Evolutionary conservation across 2,888 invertebrate genomes (phyloP), one percentile per base, ranked within the genome.

Genomic region (Pedicia rivosa): DNA sequence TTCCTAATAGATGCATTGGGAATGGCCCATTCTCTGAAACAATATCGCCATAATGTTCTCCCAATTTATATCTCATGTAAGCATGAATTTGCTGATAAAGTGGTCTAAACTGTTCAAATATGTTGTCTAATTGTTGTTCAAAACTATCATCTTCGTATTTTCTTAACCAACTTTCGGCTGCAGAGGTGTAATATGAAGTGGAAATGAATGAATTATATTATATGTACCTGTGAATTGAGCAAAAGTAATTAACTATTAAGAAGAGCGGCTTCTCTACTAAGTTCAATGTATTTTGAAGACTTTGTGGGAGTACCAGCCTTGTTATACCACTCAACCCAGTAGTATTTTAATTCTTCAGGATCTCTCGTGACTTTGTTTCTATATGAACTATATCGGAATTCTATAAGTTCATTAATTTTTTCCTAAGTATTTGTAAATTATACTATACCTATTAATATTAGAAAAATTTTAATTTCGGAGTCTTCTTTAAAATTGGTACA

Each of bases 21-120:
- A 84, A 75, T 0, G 80, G 78, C 41, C 79, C 82, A 40, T 60
- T 70, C 36, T 71, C 69, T 0, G 74, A 64, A 0, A 77, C 56
- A 2, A 67, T 57, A 25, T 74, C 71, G 1, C 84, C 84, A 53
- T 87, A 86, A 45, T 70, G 66, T 48, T 75, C 64, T n/a, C 71
- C 63, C 30, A 90, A 59, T 37, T 76, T 72, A 46, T 70, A 67
- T 44, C 87, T 67, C 1, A 86, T 78, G 50, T 84, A 88, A 1
- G 81, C 84, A 54, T 90, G 88, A 3, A 90, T 59, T 51, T 87
- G 78, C 39, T 76, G 62, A 52, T 91, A 91, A 3, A 91, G 57
- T 0, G 90, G 90, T 45, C 73, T 74, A 35, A 91, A 63, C 50
- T 81, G 72, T 37, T 71, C 66, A 72, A 80, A 84, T 3, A 84